Conservation (phyloP, 2,888 invertebrate species). For the Masnerella sp. region DNA sequence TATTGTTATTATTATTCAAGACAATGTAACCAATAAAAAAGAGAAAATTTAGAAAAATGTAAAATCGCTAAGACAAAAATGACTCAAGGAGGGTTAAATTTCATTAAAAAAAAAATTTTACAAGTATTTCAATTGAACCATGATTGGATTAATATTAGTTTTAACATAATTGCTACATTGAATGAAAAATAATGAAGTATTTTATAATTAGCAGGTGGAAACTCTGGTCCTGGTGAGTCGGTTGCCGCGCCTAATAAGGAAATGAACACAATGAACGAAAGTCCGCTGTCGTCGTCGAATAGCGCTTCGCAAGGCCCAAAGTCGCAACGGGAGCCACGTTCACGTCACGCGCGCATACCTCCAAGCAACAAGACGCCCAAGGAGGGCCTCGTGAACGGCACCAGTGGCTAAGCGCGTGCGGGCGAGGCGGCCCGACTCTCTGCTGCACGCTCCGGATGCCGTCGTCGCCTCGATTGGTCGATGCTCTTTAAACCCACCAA, state of each 20-base stretch:
- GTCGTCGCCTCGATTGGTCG: conserved; percentile 31
- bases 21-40: too few species aligned
- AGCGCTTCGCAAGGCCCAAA: conserved; percentile 74
- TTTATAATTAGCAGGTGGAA: conserved; percentile 72
- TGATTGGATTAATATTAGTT: too few species aligned
- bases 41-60: too few species aligned
- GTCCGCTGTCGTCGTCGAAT: conserved; percentile 70
- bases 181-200: too few species aligned
- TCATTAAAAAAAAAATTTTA: too few species aligned
- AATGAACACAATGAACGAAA: conserved; percentile 73
- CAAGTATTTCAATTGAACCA: too few species aligned
- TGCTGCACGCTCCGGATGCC: conserved; percentile 43
- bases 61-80: too few species aligned
- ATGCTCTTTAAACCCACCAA: conserved; percentile 12
- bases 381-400: conserved; percentile 84
- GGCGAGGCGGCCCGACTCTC: conserved; percentile 20
- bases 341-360: conserved; percentile 73
- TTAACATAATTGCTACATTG: too few species aligned
- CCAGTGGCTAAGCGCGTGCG: conserved; percentile 76
- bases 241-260: conserved; percentile 66
- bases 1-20: too few species aligned
- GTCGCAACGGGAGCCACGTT: conserved; percentile 74
- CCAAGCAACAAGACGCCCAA: conserved; percentile 80
- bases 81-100: too few species aligned
- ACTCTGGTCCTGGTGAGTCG: conserved; percentile 73